phyloP scores from a whole-genome alignment of 2,888 invertebrate species.

The Coleophora flavipennella region DNA sequence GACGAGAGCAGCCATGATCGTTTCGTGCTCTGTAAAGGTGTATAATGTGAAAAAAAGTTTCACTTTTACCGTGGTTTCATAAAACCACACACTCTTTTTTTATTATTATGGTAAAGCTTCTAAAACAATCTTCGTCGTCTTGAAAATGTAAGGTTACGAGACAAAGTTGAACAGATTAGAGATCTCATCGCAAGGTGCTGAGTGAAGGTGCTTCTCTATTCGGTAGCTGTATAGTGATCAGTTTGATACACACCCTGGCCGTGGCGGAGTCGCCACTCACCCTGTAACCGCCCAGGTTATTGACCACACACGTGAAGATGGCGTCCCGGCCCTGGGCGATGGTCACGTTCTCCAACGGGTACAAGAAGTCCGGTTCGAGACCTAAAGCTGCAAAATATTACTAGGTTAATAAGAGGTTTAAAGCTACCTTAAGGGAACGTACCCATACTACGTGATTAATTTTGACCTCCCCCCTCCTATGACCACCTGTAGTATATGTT shows the following conservation, averaged over 20 bases:
- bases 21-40: no score
- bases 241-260: constrained; percentile 87
- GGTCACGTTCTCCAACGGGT: constrained; percentile 86
- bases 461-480: no score
- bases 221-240: constrained; percentile 56
- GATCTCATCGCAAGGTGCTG: constrained; percentile 56
- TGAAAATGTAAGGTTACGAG: no score
- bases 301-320: constrained; percentile 88
- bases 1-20: no score
- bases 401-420: constrained; percentile 4
- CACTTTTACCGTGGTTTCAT: no score
- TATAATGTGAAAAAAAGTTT: no score
- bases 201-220: constrained; percentile 62
- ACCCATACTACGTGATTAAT: no score
- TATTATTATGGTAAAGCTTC: no score
- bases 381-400: constrained; percentile 73
- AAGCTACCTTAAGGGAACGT: no score
- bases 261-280: constrained; percentile 92
- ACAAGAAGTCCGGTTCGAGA: constrained; percentile 86
- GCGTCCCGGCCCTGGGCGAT: constrained; percentile 88
- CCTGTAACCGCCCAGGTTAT: constrained; percentile 88
- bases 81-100: no score
- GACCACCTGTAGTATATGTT: no score
- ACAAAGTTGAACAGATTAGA: constrained; percentile 32
- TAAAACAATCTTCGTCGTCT: constrained; percentile 1